Percentiles rank a stretch among this genome's conserved stretches.
phyloP scores from a whole-genome alignment of 2,113 vertebrate species.

The Otus sunia region DNA sequence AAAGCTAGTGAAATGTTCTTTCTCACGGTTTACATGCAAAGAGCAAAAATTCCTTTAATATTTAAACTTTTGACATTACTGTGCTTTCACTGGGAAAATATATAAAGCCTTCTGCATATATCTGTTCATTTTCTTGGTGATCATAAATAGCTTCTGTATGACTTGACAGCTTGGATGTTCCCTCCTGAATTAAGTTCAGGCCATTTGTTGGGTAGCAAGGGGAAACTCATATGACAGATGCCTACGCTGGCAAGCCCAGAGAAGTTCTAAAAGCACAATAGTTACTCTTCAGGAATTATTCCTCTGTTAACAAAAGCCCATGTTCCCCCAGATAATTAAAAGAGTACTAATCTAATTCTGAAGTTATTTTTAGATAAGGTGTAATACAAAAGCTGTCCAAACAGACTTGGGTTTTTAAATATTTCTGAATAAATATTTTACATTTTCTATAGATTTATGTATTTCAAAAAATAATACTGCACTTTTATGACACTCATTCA shows the following conservation, averaged over 20 bases:
- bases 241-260: neutral
- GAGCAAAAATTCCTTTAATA: neutral
- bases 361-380: neutral
- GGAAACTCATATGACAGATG: slow-evolving; percentile 58
- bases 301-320: neutral
- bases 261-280: slow-evolving; percentile 3
- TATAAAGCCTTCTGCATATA: slow-evolving; percentile 42
- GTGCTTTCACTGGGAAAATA: slow-evolving; percentile 28
- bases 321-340: neutral
- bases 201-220: slow-evolving; percentile 45
- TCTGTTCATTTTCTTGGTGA: slow-evolving; percentile 44
- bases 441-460: neutral
- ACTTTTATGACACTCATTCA: neutral
- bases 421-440: neutral
- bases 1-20: neutral
- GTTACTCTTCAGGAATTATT: neutral
- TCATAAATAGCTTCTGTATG: slow-evolving; percentile 22
- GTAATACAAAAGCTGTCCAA: neutral
- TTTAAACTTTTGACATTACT: slow-evolving; percentile 35
- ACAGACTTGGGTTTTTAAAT: neutral
- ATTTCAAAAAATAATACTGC: neutral
- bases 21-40: neutral
- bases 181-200: slow-evolving; percentile 61
- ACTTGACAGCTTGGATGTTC: slow-evolving; percentile 62
- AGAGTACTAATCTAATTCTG: neutral